Evolutionary conservation across 53 echinoderm and acorn worm genomes (phyloP), one percentile per base, ranked within the genome.

Genomic region (Henricia sp.): DNA sequence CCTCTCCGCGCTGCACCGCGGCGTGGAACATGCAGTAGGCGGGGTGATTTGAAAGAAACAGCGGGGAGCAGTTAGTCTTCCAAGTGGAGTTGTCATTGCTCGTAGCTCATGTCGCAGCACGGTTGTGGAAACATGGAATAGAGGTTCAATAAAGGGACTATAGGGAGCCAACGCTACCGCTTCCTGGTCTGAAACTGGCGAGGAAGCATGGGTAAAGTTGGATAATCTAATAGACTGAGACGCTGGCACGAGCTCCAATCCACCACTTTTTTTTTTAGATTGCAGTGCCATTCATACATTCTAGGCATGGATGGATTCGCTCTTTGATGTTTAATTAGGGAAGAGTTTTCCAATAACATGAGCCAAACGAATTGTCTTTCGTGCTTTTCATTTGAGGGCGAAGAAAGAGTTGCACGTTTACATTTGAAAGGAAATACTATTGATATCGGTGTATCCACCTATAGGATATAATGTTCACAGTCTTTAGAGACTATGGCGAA

Each of bases 141-240:
- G 20, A 46, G 24, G 30, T 37, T n/a, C 63, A 35, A 63, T 63
- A 29, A 62, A 62, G n/a, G n/a, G n/a, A n/a, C n/a, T n/a, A n/a
- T n/a, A n/a, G n/a, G n/a, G 64, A 12, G 29, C 80, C 62, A 16
- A 60, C 64, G 80, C 64, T 46, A 16, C 48, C 33, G 46, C 50
- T 80, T 80, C 80, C 80, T 62, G 63, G 80, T 44, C 46, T 60
- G 20, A 59, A 42, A 44, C 6, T 1, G 46, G 37, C n/a, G 33
- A 26, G 32, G 62, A 63, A 62, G 30, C 76, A 64, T 24, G 36
- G 62, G 25, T 43, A 70, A 70, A 32, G 80, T 34, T 80, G 48
- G 80, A 64, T 80, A 80, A 80, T 80, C 57, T 80, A 80, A 80
- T 80, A 80, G 63, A 80, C 48, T 34, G 54, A 50, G 17, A 20